phyloP scores from a whole-genome alignment of 2,113 vertebrate genomes.

The Neogale vison region DNA sequence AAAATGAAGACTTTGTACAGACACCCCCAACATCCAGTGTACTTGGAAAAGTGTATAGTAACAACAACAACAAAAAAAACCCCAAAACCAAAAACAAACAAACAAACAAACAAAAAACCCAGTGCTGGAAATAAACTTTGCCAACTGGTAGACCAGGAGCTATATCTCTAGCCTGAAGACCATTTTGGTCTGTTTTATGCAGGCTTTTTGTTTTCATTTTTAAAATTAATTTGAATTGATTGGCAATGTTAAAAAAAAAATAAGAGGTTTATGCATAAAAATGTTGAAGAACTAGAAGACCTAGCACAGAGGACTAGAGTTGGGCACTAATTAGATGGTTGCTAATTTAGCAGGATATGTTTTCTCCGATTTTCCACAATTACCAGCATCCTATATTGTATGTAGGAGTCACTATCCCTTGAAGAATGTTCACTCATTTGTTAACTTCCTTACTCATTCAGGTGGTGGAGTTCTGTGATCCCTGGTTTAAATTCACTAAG shows the following conservation, averaged over 20 bases:
- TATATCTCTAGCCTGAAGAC: background rate
- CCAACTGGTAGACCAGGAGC: background rate
- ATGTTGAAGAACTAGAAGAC: background rate
- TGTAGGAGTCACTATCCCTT: background rate
- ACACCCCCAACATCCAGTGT: background rate
- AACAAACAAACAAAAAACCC: background rate
- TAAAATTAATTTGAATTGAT: background rate
- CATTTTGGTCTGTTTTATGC: background rate
- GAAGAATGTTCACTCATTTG: background rate
- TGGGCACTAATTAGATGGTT: no score
- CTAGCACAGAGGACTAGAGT: background rate
- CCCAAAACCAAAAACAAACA: no score
- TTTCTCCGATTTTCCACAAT: background rate
- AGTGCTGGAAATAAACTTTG: background rate
- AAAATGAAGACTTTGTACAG: background rate
- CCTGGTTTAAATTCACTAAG: background rate
- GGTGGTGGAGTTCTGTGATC: background rate
- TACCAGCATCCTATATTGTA: background rate
- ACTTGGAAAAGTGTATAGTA: background rate
- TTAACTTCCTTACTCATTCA: background rate
- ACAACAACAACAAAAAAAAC: background rate
- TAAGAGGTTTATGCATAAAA: background rate
- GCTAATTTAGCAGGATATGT: fast-evolving
- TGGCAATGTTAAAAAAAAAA: background rate
- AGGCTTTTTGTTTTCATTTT: background rate